Percentiles rank a stretch among this genome's conserved stretches.
Conservation (phyloP, 2,797 vertebrate genomes). For the Macropus fuliginosus region DNA sequence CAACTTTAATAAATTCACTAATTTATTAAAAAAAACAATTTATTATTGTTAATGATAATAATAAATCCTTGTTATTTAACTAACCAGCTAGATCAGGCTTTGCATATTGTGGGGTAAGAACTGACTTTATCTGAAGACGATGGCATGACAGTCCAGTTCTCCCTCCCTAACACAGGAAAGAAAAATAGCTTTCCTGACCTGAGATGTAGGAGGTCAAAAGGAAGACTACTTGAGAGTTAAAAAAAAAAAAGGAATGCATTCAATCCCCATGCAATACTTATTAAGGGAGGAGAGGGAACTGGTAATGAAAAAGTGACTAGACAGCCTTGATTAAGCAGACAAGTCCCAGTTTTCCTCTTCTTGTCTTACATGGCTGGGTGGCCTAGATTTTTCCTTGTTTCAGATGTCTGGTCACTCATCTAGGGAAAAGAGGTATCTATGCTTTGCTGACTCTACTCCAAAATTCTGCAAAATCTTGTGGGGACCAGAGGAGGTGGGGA, state of each 20-base stretch:
- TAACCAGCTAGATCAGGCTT: conserved; percentile 20
- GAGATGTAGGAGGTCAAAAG: conserved; percentile 35
- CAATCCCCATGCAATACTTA: neutral
- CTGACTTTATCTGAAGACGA: conserved; percentile 36
- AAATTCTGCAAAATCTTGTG: neutral
- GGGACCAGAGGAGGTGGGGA: neutral
- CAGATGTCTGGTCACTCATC: neutral
- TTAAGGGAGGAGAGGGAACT: neutral
- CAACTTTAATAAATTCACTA: neutral
- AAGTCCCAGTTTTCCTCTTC: neutral
- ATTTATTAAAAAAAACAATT: neutral
- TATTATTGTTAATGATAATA: conserved; percentile 5
- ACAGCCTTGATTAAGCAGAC: neutral
- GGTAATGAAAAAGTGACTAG: neutral
- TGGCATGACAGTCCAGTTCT: conserved; percentile 40
- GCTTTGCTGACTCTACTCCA: neutral
- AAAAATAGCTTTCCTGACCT: conserved; percentile 34
- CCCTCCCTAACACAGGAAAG: conserved; percentile 41
- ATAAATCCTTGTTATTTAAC: conserved; percentile 50
- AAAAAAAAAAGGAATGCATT: neutral
- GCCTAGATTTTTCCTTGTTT: neutral
- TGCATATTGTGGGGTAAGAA: conserved; percentile 18
- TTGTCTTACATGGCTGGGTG: neutral
- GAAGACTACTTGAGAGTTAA: neutral
- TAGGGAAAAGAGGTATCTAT: neutral